Conservation (phyloP, 2,113 vertebrate species). For the Nannospalax galili region DNA sequence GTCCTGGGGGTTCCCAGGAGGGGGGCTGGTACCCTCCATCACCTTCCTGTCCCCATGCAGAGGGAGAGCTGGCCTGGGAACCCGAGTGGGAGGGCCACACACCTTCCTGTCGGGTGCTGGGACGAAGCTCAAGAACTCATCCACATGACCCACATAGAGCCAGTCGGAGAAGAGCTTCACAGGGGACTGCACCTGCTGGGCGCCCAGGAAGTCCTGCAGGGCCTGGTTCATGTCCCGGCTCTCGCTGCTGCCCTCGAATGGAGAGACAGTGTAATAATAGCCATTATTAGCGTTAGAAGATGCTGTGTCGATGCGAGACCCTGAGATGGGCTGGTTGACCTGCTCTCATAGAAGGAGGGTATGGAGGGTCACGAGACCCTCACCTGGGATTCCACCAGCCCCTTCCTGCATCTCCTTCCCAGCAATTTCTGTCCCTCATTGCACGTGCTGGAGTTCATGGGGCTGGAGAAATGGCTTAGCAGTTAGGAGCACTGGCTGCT, state of each 20-base stretch:
- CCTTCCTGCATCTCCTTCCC: neutral
- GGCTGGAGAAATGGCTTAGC: neutral
- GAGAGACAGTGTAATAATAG: neutral
- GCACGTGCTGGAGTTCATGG: neutral
- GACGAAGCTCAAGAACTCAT: constrained; percentile 96
- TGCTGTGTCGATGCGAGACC: no score
- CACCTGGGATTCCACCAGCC: neutral
- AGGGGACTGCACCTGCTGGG: constrained; percentile 94
- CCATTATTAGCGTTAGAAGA: neutral
- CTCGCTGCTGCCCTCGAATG: rapidly evolving
- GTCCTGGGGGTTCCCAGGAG: neutral
- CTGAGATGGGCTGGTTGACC: neutral
- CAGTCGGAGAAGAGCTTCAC: constrained; percentile 94
- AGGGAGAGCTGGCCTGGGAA: neutral
- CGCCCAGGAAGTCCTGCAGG: constrained; percentile 92
- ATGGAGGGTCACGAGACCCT: neutral
- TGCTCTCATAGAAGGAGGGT: neutral
- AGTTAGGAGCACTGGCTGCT: no score
- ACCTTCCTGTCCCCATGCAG: neutral
- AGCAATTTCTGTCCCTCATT: no score
- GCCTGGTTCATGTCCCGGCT: constrained; percentile 88
- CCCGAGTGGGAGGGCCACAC: neutral
- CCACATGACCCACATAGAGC: constrained; percentile 93
- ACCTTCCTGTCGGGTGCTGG: constrained; percentile 92
- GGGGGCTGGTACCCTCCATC: neutral